Percentiles rank a stretch among this genome's conserved stretches.
Evolutionary conservation across 2,113 vertebrate genomes (phyloP).

Genomic region (Serinus canaria): DNA sequence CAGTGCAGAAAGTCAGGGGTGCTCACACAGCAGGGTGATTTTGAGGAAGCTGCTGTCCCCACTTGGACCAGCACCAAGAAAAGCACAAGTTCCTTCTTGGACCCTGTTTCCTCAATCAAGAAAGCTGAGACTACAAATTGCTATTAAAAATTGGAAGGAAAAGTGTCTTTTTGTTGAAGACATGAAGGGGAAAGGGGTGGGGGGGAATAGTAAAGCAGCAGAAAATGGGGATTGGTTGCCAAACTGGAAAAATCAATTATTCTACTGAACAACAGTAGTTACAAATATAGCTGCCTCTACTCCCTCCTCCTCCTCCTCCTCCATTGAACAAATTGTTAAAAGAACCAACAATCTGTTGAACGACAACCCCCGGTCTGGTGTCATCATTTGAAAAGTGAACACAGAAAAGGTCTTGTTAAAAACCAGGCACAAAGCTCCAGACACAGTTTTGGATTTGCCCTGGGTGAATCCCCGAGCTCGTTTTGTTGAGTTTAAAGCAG

Average conservation of each 20-base stretch:
- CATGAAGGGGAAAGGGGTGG: neutral
- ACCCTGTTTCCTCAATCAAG: neutral
- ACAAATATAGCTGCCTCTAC: conserved; percentile 62
- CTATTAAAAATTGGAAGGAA: neutral
- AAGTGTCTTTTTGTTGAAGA: conserved; percentile 28
- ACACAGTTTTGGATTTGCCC: neutral
- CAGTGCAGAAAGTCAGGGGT: neutral
- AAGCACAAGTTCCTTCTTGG: neutral
- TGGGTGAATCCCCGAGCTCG: neutral
- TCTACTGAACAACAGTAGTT: conserved; percentile 52
- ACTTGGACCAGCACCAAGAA: neutral
- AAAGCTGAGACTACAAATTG: conserved; percentile 41
- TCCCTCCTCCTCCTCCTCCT: conserved; percentile 60
- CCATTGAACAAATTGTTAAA: conserved; percentile 67
- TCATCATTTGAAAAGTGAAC: conserved; percentile 37
- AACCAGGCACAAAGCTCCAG: conserved; percentile 28
- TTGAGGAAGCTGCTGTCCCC: neutral
- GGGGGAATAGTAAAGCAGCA: neutral
- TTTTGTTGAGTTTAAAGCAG: conserved; percentile 53
- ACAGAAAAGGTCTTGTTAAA: conserved; percentile 51
- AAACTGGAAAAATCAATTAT: conserved; percentile 67
- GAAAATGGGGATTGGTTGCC: conserved; percentile 45
- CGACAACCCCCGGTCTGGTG: conserved; percentile 21
- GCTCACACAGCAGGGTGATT: neutral
- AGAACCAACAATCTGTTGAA: conserved; percentile 66